These are phyloP conservation scores for Boulengeromyrus knoepffleri DNA, from an alignment of 2,113 vertebrate species.

Conservation along the genomic window DNA sequence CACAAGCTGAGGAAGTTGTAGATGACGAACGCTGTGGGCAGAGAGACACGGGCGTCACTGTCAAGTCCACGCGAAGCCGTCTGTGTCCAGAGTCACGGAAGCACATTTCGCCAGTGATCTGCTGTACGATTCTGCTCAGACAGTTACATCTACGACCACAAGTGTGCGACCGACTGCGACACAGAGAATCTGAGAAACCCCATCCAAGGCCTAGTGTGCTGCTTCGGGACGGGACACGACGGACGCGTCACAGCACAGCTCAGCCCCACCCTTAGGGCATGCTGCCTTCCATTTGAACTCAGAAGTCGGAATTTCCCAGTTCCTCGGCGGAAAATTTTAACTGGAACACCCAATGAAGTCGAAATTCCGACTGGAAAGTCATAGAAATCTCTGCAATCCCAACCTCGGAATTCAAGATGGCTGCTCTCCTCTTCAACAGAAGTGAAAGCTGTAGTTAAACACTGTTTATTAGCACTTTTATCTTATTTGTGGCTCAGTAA, in stretches of 20 bases:
- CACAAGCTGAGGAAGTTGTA: conserved; percentile 95
- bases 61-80: not conserved
- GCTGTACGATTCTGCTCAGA: not conserved
- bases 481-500: not conserved
- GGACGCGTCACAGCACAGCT: not conserved
- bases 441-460: not conserved
- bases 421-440: not conserved
- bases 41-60: not conserved
- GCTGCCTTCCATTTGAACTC: not conserved
- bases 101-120: not conserved
- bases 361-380: not conserved
- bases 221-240: not conserved
- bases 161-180: not conserved
- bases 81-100: not conserved
- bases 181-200: not conserved
- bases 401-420: not conserved
- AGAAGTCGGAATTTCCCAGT: not conserved
- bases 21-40: conserved; percentile 79
- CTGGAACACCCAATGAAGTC: not conserved
- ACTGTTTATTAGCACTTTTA: not conserved
- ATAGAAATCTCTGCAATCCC: not conserved
- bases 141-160: not conserved
- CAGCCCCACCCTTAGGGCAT: not conserved
- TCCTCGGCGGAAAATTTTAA: not conserved
- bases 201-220: not conserved